Conservation (phyloP, 2,113 vertebrate species). For the Mola mola region DNA sequence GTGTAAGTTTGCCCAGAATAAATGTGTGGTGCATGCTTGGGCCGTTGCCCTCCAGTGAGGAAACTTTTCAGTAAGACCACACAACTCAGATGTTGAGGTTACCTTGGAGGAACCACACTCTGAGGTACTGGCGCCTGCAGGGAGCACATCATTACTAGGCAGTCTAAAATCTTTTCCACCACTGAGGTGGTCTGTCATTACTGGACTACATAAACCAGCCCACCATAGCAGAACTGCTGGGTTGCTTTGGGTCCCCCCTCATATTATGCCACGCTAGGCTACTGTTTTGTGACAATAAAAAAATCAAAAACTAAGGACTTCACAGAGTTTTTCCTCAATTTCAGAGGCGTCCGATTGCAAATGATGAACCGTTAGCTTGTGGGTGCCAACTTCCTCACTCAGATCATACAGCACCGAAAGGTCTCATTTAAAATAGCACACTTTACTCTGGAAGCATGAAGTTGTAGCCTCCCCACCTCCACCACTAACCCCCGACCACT, state of each 20-base stretch:
- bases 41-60: conserved; percentile 33
- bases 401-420: conserved; percentile 43
- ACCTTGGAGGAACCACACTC: conserved; percentile 42
- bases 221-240: not conserved
- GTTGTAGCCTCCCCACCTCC: not conserved
- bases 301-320: not conserved
- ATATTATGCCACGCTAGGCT: not conserved
- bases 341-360: conserved; percentile 46
- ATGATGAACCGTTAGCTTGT: conserved; percentile 7
- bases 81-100: conserved; percentile 53
- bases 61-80: conserved; percentile 52
- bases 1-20: conserved; percentile 16
- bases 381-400: conserved; percentile 10
- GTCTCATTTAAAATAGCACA: conserved; percentile 33
- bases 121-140: conserved; percentile 51
- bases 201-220: conserved; percentile 16
- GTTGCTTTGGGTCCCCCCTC: conserved; percentile 1
- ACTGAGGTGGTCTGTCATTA: conserved; percentile 7
- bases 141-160: conserved; percentile 46
- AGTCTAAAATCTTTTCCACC: conserved; percentile 51
- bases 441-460: not conserved
- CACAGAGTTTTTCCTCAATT: conserved; percentile 30
- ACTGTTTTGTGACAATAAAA: conserved; percentile 1
- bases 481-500: not conserved
- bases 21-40: conserved; percentile 38